A percentile compares a stretch with the other conserved stretches of the same genome.
These are phyloP conservation scores for Myotis pilosus DNA, from an alignment of 2,797 vertebrate species.

Conservation along the genomic window DNA sequence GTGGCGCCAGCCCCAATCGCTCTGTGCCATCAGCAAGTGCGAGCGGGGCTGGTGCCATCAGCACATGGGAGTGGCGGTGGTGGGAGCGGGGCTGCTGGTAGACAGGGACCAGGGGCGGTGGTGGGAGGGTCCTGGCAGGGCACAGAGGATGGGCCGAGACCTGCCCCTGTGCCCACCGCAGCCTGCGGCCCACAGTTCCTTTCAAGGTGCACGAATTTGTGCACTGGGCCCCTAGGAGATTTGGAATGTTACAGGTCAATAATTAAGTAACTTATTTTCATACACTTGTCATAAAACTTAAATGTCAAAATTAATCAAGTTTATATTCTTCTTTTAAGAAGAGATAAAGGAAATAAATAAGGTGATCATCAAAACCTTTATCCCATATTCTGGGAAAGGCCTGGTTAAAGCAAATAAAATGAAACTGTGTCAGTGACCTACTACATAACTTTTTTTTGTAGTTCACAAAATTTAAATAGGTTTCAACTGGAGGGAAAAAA, in stretches of 20 bases:
- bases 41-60: too few species aligned
- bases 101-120: too few species aligned
- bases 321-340: conserved; percentile 52
- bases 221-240: neutral
- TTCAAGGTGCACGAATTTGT: too few species aligned
- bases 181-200: too few species aligned
- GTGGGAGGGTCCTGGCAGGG: too few species aligned
- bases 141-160: too few species aligned
- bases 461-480: conserved; percentile 51
- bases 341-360: conserved; percentile 7
- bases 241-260: conserved; percentile 58
- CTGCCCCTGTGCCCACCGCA: too few species aligned
- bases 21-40: too few species aligned
- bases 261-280: conserved; percentile 57
- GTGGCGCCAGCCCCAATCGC: too few species aligned
- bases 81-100: too few species aligned
- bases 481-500: neutral
- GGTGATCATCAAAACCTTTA: neutral
- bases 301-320: conserved; percentile 52
- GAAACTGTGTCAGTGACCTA: neutral
- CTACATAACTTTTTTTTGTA: neutral
- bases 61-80: too few species aligned
- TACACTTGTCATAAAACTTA: conserved; percentile 37
- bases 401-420: neutral
- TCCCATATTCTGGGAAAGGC: neutral